Percentiles rank a stretch among this genome's conserved stretches.
Evolutionary conservation across 2,888 invertebrate genomes (phyloP).

Genomic region (Coleophora flavipennella): DNA sequence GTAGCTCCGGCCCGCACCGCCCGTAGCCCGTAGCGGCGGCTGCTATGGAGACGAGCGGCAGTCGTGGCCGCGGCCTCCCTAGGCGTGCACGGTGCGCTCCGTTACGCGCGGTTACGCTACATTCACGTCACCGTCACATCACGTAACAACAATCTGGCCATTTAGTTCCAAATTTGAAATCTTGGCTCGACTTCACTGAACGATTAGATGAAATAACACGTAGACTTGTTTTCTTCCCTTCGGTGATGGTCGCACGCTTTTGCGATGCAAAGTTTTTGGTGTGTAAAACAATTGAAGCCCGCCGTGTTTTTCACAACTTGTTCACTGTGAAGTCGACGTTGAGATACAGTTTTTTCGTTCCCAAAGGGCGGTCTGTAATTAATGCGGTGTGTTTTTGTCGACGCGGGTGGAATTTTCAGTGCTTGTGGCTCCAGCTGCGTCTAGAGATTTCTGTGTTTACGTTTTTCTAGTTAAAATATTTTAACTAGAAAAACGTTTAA

Average conservation of each 20-base stretch:
- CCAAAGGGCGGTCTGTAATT: conserved; percentile 45
- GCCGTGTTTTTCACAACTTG: no score
- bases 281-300: no score
- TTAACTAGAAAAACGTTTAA: not conserved
- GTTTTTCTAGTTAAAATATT: conserved; percentile 10
- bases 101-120: conserved; percentile 20
- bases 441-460: conserved; percentile 13
- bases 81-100: conserved; percentile 46
- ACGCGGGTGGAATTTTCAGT: conserved; percentile 24
- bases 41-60: conserved; percentile 59
- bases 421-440: conserved; percentile 12
- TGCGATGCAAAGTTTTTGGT: no score
- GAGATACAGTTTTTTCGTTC: conserved; percentile 7
- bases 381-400: conserved; percentile 35
- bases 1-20: conserved; percentile 41
- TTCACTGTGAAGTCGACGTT: no score
- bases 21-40: conserved; percentile 57
- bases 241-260: no score
- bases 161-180: no score
- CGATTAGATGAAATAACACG: no score
- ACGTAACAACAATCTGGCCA: no score
- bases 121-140: conserved; percentile 7
- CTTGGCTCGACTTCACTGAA: no score
- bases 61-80: conserved; percentile 45
- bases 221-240: no score